Evolutionary conservation across 2,888 invertebrate genomes (phyloP).

Genomic region (Microctonus brassicae): DNA sequence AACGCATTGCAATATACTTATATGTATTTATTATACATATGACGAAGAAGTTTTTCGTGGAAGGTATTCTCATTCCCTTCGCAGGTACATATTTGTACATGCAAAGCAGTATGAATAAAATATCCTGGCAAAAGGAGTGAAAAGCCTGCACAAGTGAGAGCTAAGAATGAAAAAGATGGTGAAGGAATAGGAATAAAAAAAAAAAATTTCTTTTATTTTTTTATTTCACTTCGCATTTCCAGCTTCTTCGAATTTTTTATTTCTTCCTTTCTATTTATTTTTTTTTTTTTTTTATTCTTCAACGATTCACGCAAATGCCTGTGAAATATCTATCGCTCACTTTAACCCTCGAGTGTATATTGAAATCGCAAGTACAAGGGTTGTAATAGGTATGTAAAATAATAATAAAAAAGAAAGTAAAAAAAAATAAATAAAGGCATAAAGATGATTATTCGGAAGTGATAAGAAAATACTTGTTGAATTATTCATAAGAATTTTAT

Average conservation of each 20-base stretch:
- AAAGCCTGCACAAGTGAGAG: constrained; percentile 25
- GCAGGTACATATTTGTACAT: constrained; percentile 28
- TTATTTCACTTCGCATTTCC: constrained; percentile 30
- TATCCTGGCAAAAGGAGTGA: constrained; percentile 36
- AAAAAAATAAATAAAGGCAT: no score
- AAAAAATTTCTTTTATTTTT: no score
- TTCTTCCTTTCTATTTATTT: neutral
- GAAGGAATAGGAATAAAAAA: constrained; percentile 32
- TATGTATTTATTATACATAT: neutral
- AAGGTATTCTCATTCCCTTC: neutral
- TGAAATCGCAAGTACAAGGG: neutral
- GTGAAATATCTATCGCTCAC: constrained; percentile 11
- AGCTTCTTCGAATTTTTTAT: constrained; percentile 13
- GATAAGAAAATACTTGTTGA: neutral
- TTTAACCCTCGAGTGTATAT: neutral
- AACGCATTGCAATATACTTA: neutral
- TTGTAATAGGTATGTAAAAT: neutral
- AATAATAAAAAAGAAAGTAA: no score
- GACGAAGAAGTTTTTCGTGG: neutral
- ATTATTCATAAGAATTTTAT: neutral
- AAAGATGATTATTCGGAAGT: neutral
- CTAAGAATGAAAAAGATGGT: constrained; percentile 24
- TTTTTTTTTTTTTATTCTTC: constrained; percentile 15
- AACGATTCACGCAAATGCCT: neutral
- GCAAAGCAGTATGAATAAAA: constrained; percentile 42